These are phyloP conservation scores for Pachycephus smyrnensis DNA, from an alignment of 2,888 invertebrate genomes.

Conservation along the genomic window DNA sequence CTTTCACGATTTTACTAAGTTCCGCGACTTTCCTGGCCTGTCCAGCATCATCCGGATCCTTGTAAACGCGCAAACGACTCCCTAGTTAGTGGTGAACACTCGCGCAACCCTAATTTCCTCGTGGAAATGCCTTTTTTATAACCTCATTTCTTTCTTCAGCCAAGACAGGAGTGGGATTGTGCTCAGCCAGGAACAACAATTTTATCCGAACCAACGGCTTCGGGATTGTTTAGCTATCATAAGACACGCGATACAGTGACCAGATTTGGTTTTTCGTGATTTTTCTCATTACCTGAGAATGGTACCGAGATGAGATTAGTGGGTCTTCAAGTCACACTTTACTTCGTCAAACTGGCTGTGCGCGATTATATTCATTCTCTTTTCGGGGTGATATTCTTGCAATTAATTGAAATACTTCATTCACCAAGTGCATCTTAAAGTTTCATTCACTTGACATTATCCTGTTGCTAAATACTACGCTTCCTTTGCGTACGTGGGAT, in stretches of 20 bases:
- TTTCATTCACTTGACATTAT: not conserved
- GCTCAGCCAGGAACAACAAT: slow-evolving; percentile 19
- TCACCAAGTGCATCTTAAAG: not conserved
- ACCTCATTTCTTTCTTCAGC: slow-evolving; percentile 34
- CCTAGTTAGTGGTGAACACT: not conserved
- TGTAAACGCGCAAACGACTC: not conserved
- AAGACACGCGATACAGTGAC: not conserved
- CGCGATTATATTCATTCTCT: slow-evolving; percentile 16
- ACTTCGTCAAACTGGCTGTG: slow-evolving; percentile 19
- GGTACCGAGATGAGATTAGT: not conserved
- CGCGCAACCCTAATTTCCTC: not conserved
- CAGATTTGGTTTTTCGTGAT: not conserved
- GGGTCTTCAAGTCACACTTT: not conserved
- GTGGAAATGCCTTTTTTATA: slow-evolving; percentile 35
- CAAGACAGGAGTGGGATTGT: slow-evolving; percentile 25
- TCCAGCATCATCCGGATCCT: slow-evolving; percentile 1
- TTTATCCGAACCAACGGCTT: not conserved
- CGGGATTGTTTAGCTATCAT: not conserved
- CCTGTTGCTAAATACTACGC: not conserved
- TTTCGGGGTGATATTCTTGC: slow-evolving; percentile 6
- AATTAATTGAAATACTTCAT: not conserved
- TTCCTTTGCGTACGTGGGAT: not conserved
- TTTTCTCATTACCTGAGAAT: not conserved
- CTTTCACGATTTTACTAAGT: slow-evolving; percentile 39
- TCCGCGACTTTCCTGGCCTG: slow-evolving; percentile 15